Conservation (phyloP, 2,113 vertebrate genomes). For the Hemichromis elongatus region DNA sequence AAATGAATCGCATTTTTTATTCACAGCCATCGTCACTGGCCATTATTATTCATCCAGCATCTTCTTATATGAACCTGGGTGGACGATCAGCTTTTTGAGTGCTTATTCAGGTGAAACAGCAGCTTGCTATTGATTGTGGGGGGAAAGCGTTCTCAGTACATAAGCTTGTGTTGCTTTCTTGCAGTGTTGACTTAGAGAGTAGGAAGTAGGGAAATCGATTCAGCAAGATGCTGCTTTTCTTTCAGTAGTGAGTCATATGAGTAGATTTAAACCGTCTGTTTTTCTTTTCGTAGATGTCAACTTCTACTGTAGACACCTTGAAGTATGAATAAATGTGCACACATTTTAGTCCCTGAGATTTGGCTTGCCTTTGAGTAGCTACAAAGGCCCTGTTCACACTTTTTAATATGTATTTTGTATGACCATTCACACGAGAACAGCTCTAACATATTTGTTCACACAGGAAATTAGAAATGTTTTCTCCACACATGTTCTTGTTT, state of each 20-base stretch:
- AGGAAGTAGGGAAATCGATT: slow-evolving; percentile 28
- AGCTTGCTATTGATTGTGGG: slow-evolving; percentile 15
- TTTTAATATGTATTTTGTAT: background rate
- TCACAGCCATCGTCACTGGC: background rate
- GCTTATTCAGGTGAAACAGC: slow-evolving; percentile 23
- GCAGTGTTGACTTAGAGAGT: slow-evolving; percentile 4
- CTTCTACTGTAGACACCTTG: background rate
- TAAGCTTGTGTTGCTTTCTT: background rate
- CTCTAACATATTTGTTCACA: background rate
- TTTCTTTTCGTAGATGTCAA: background rate
- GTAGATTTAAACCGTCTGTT: background rate
- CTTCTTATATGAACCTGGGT: background rate
- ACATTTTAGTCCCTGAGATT: background rate
- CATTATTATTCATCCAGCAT: background rate
- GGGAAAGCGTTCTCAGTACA: background rate
- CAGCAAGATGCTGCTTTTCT: background rate
- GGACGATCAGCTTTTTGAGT: background rate
- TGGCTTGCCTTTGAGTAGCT: background rate
- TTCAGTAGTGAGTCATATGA: slow-evolving; percentile 2
- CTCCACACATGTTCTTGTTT: background rate
- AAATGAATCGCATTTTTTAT: background rate
- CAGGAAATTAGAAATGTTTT: background rate
- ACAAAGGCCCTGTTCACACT: background rate
- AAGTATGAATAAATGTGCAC: background rate
- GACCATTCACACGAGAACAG: background rate